Percentiles rank a stretch among this genome's conserved stretches.
Conservation (phyloP, 2,888 invertebrate genomes). For the Apoderus coryli region DNA sequence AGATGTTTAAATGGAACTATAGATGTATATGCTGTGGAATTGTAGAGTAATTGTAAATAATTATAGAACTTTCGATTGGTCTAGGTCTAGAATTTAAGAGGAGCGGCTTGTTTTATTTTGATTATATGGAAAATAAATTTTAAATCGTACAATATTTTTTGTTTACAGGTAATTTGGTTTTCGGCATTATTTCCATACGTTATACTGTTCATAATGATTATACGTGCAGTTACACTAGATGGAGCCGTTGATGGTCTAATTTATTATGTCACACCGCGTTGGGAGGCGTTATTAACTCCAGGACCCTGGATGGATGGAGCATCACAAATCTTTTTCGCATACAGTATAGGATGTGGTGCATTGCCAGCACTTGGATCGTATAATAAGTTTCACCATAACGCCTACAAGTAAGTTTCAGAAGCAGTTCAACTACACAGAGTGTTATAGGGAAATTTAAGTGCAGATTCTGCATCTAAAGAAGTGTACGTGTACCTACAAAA, state of each 20-base stretch:
- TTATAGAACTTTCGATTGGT: no score
- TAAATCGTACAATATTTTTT: no score
- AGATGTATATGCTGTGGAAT: no score
- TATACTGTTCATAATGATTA: constrained; percentile 49
- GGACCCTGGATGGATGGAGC: constrained; percentile 62
- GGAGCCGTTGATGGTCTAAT: constrained; percentile 49
- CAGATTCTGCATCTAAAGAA: constrained; percentile 6
- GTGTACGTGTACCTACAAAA: no score
- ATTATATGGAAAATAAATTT: no score
- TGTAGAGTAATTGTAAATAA: no score
- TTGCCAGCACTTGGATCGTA: constrained; percentile 59
- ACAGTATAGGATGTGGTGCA: constrained; percentile 64
- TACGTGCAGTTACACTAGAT: constrained; percentile 49
- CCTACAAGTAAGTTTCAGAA: constrained; percentile 41
- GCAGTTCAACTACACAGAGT: no score
- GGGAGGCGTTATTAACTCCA: constrained; percentile 37
- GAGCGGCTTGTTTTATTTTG: no score
- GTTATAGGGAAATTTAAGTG: no score
- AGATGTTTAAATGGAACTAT: no score
- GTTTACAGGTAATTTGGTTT: constrained; percentile 53
- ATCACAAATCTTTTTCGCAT: constrained; percentile 64
- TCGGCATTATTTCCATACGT: constrained; percentile 61
- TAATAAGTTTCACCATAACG: constrained; percentile 64
- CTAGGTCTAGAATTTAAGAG: no score
- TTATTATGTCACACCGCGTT: constrained; percentile 51